Evolutionary conservation across 2,888 invertebrate species (phyloP), one percentile per base, ranked within the genome.

Genomic region (Caenorhabditis sp.): DNA sequence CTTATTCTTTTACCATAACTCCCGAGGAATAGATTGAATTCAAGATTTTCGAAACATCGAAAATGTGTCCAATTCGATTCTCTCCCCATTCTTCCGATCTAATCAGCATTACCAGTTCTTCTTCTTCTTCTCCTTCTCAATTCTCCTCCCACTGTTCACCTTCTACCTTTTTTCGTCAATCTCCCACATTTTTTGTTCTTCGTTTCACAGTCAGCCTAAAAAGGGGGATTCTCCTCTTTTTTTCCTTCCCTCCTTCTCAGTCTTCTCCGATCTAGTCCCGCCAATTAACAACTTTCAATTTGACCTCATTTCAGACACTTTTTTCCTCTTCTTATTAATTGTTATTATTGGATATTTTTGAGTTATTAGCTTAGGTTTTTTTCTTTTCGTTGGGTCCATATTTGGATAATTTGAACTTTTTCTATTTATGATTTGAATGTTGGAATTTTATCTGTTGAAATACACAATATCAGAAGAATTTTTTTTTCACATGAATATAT

Each of bases 201-300:
- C 36, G 5, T 36, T 36, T 36, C 36, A 36, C 5, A 36, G 6
- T 43, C 43, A 10, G 2, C 43, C 14, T 17, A 43, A 43, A 43
- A 43, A 43, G 43, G 43, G 14, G 36, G 12, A n/a, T n/a, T n/a
- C n/a, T n/a, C n/a, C n/a, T n/a, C n/a, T n/a, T n/a, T n/a, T n/a
- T n/a, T n/a, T n/a, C n/a, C n/a, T n/a, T n/a, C 14, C 43, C 43
- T 43, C 43, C 43, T 43, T 17, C 17, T 43, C 43, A 12, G 6
- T 43, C 17, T 43, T 43, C 10, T 31, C 10, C 31, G 31, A 31
- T 43, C 43, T 43, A 12, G 12, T 43, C 43, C 43, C 43, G 43
- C 43, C 43, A 43, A 43, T 43, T 43, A 43, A 43, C 43, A 43
- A 43, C 43, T 43, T 43, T 43, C 43, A 43, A 43, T 43, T 43